Percentiles rank a stretch among this genome's conserved stretches.
Evolutionary conservation across 2,113 vertebrate species (phyloP).

Genomic region (Epinephelus moara): DNA sequence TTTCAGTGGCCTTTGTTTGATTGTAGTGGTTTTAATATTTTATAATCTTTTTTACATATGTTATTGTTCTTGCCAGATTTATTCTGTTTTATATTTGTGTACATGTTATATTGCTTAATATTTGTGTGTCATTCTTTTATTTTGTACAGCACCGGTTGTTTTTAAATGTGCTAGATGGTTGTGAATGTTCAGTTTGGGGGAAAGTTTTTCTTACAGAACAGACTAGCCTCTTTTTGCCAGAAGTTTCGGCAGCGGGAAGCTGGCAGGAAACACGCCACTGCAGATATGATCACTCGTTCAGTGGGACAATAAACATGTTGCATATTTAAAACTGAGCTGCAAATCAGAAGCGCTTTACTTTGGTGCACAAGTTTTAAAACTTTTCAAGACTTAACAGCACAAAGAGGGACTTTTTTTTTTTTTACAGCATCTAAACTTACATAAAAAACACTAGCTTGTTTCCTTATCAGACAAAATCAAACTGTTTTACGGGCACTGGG

Average conservation of each 20-base stretch:
- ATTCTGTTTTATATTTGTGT: no score
- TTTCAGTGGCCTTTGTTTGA: no score
- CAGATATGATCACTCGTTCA: background rate
- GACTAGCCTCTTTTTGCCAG: no score
- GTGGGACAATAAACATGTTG: background rate
- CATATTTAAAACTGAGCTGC: background rate
- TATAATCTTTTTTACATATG: no score
- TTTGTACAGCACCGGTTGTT: no score
- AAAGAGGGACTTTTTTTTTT: background rate
- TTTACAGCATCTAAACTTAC: background rate
- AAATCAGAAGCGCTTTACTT: background rate
- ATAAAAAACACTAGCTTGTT: no score
- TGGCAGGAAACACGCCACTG: background rate
- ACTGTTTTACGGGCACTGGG: slow-evolving; percentile 11
- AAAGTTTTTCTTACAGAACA: background rate
- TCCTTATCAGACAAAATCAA: slow-evolving; percentile 9
- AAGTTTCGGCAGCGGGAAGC: background rate
- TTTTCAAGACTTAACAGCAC: background rate
- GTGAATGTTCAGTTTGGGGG: background rate
- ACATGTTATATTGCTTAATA: no score
- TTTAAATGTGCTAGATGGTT: no score
- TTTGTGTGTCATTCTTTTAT: no score
- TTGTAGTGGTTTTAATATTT: no score
- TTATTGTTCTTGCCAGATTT: no score
- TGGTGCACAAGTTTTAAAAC: background rate